phyloP scores from a whole-genome alignment of 2,113 vertebrate genomes.

The Leptosomus discolor region DNA sequence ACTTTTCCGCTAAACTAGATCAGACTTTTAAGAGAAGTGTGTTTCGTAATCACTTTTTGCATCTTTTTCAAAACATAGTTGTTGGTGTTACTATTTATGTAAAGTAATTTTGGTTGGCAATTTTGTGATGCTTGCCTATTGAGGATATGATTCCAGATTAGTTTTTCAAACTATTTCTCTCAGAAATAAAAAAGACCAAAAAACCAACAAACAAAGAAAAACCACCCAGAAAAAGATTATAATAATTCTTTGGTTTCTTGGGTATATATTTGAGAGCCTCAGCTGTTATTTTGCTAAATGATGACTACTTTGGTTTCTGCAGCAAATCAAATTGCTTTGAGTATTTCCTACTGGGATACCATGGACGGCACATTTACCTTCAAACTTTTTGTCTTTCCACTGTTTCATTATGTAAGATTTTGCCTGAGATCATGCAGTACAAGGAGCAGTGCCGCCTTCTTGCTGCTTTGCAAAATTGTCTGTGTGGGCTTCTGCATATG shows the following conservation, averaged over 20 bases:
- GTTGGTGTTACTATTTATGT: background rate
- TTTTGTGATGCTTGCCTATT: background rate
- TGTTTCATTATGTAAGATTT: background rate
- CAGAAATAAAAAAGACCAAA: background rate
- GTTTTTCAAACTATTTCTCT: background rate
- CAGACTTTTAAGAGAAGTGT: background rate
- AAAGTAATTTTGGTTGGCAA: background rate
- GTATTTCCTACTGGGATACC: background rate
- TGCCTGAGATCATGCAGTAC: background rate
- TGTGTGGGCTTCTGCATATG: accelerated
- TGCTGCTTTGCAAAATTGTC: background rate
- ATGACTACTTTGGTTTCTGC: background rate
- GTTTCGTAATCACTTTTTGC: background rate
- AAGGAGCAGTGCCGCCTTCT: background rate
- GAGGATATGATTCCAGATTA: background rate
- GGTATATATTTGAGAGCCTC: background rate
- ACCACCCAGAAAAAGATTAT: background rate
- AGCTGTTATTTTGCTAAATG: background rate
- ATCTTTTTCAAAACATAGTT: background rate
- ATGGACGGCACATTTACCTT: background rate
- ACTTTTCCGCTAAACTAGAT: background rate
- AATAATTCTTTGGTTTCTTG: background rate
- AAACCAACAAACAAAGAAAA: too few species aligned
- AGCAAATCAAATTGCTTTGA: background rate
- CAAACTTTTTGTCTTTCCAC: background rate